Base-by-base conservation (phyloP, 2,113 vertebrate genomes). In the Anoura caudifer region DNA sequence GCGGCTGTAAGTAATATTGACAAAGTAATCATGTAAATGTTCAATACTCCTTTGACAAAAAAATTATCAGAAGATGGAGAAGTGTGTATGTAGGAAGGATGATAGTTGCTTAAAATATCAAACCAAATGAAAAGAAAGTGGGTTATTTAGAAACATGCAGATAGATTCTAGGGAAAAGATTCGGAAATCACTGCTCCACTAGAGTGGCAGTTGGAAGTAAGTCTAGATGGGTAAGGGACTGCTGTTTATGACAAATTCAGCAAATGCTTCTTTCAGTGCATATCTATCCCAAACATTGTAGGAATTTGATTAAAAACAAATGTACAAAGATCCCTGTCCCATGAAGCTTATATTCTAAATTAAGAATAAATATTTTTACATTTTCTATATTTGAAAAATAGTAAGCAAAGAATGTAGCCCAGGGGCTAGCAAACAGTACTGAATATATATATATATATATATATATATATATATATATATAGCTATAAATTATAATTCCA, bases 291-390 rank as follows among this genome's bases (percentile, higher is more conserved):
- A 11, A 8, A 65, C 26, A 47, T 26, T 61, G 28, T 92, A 87
- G 73, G 61, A 63, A 84, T 83, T 83, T 96, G 24, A 63, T 76
- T 70, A 82, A 81, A 86, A 95, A 83, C 52, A 77, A 86, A 63
- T 28, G 10, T 43, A 36, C 59, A 81, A 81, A 65, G 24, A 84
- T 92, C 28, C 22, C 59, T 76, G 22, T 81, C 56, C 73, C 5
- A 16, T 70, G 69, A 81, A 90, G 43, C 19, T 76, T 76, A 54
- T 7, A 38, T 61, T 82, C 41, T 76, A 73, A 91, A 59, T 76
- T 94, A 11, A 67, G 59, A 72, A 20, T 56, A 61, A 87, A 24
- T 33, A 67, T 59, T 54, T 90, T 41, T 59, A 91, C 61, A 31
- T 38, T 20, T 56, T 79, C 52, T 36, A 92, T 14, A 28, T 36